A percentile compares a stretch with the other conserved stretches of the same genome.
These are phyloP conservation scores for Saxidomus purpurata DNA, from an alignment of 1,140 invertebrate species.

Conservation along the genomic window DNA sequence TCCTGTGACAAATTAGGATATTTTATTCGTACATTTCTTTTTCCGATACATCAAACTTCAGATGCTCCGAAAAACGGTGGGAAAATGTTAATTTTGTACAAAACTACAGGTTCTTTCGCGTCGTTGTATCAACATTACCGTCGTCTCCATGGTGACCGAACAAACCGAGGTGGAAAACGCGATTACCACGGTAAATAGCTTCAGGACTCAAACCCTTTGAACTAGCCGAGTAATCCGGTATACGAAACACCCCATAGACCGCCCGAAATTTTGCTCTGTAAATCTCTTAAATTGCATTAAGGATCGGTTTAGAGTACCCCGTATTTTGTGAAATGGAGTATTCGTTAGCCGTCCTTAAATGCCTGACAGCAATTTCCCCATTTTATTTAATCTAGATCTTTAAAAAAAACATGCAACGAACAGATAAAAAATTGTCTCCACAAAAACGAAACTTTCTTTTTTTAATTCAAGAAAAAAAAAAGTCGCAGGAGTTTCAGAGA, in stretches of 20 bases:
- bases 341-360: not conserved
- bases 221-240: slow-evolving; percentile 47
- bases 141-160: slow-evolving; percentile 46
- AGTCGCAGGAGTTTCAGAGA: too few relatives aligned
- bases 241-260: slow-evolving; percentile 24
- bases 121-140: slow-evolving; percentile 44
- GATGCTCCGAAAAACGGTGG: slow-evolving; percentile 12
- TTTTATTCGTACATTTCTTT: not conserved
- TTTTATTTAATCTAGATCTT: not conserved
- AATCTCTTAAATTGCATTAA: slow-evolving; percentile 49
- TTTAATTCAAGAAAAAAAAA: too few relatives aligned
- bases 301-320: not conserved
- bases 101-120: slow-evolving; percentile 35
- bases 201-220: slow-evolving; percentile 57
- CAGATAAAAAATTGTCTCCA: too few relatives aligned
- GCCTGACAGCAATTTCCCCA: not conserved
- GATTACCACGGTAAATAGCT: slow-evolving; percentile 56
- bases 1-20: not conserved
- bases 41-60: slow-evolving; percentile 10
- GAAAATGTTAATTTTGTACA: slow-evolving; percentile 43
- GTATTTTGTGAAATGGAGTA: slow-evolving; percentile 22
- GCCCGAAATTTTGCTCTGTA: slow-evolving; percentile 22
- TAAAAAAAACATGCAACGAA: not conserved
- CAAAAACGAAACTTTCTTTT: too few relatives aligned
- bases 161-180: slow-evolving; percentile 62